Conservation (phyloP, 1,140 invertebrate species). For the Melipona quadrifasciata region DNA sequence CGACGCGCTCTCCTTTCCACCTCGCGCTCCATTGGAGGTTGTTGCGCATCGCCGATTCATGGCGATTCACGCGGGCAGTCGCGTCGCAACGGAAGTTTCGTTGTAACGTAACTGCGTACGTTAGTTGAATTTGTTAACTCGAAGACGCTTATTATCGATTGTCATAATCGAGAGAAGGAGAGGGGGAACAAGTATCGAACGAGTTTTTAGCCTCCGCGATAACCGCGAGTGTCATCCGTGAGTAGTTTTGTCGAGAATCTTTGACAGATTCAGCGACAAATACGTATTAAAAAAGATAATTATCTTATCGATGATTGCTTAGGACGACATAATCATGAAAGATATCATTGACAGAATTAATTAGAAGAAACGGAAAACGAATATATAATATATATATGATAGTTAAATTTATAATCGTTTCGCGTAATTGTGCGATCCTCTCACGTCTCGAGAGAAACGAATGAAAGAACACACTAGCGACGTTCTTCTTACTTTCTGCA, state of each 20-base stretch:
- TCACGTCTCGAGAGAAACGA: background rate
- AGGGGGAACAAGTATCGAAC: background rate
- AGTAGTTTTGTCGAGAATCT: too few species aligned
- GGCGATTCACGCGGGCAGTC: background rate
- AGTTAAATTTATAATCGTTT: background rate
- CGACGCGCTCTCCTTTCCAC: slow-evolving; percentile 18
- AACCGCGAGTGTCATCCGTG: too few species aligned
- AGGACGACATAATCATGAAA: background rate
- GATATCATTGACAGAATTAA: background rate
- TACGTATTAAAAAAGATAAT: too few species aligned
- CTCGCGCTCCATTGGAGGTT: background rate
- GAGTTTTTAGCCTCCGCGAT: too few species aligned
- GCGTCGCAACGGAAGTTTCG: background rate
- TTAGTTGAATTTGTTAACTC: background rate
- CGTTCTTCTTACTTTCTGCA: background rate
- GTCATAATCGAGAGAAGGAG: background rate
- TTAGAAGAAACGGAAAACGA: too few species aligned
- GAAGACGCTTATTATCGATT: background rate
- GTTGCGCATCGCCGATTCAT: background rate
- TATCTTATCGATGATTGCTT: background rate
- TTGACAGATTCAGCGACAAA: too few species aligned
- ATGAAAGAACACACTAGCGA: background rate
- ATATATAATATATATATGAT: too few species aligned
- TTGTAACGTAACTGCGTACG: background rate
- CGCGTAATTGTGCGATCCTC: background rate